These are phyloP conservation scores for Bombylius major DNA, from an alignment of 2,888 invertebrate genomes.

Conservation along the genomic window DNA sequence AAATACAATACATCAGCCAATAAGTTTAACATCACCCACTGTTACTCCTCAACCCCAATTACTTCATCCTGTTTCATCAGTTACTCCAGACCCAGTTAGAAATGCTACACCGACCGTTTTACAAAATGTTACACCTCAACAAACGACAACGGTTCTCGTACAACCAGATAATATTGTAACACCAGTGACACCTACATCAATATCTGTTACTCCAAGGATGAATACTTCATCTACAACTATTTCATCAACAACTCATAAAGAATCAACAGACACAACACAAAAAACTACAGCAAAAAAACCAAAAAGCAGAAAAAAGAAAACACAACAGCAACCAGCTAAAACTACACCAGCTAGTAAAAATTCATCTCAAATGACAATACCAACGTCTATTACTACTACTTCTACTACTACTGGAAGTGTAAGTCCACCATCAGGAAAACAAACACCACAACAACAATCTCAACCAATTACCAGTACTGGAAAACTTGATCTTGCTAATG, in stretches of 20 bases:
- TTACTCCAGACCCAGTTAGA: slow-evolving; percentile 30
- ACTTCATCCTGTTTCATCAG: slow-evolving; percentile 27
- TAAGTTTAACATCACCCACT: slow-evolving; percentile 10
- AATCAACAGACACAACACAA: slow-evolving; percentile 10
- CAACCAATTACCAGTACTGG: slow-evolving; percentile 30
- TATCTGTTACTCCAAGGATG: neutral
- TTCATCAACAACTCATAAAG: neutral
- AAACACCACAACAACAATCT: slow-evolving; percentile 19
- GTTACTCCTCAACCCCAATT: slow-evolving; percentile 20
- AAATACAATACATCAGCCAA: slow-evolving; percentile 8
- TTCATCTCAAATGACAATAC: neutral
- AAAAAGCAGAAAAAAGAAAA: slow-evolving; percentile 22
- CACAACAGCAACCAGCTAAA: neutral
- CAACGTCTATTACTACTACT: neutral
- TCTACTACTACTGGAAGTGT: slow-evolving; percentile 13
- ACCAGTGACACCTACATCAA: neutral
- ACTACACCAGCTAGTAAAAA: neutral
- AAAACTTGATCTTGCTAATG: slow-evolving; percentile 55
- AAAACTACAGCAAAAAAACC: slow-evolving; percentile 25
- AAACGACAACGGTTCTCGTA: slow-evolving; percentile 15
- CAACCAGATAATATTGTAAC: slow-evolving; percentile 15
- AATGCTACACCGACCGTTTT: slow-evolving; percentile 24
- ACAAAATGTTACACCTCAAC: slow-evolving; percentile 26
- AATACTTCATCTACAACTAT: too few species aligned
- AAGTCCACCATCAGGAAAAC: slow-evolving; percentile 19